Base-by-base conservation (phyloP, 1,140 invertebrate species). In the Cotesia glomerata region DNA sequence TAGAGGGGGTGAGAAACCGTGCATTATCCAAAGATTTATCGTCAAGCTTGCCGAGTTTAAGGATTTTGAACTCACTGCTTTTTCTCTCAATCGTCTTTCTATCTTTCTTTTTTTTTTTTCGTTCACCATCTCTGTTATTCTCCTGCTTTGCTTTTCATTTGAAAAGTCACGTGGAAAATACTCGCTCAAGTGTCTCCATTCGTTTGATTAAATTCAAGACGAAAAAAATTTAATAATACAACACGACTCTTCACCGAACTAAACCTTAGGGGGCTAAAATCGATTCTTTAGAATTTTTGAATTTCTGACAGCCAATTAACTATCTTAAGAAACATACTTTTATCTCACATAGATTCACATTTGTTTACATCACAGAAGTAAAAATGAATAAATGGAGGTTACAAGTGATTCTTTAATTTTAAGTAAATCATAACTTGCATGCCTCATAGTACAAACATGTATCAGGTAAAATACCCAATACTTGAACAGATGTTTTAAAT, bases 141-240 rank as follows among this genome's bases (percentile, higher is more conserved):
- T 4, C 35, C 9, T 36, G 13, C n/a, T n/a, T 34, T 35, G 11
- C 16, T 35, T 64, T 64, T 64, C 13, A 45, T 36, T 35, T 36
- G 36, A 70, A 51, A 59, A 70, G 45, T 63, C 58, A 62, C 69
- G 58, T 26, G 56, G 58, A 62, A 70, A 70, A 70, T 70, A 49
- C 62, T 18, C 32, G 11, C 54, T 34, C 34, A 51, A 49, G 16
- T 51, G 18, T 70, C 26, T 34, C 11, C 56, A 70, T 26, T 62
- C 39, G 34, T 70, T 62, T 7, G 34, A 14, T 59, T 39, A 56
- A 68, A 68, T 56, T 51, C 54, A 1, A 18, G 13, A 26, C 49
- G 8, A 26, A 35, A 68, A 56, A 26, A 13, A 36, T 18, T 9
- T 34, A 56, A 56, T 32, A 69, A 39, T 18, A 69, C 16, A 59